Evolutionary conservation across 2,797 vertebrate species (phyloP).

Genomic region (Oreonectes daqikongensis): DNA sequence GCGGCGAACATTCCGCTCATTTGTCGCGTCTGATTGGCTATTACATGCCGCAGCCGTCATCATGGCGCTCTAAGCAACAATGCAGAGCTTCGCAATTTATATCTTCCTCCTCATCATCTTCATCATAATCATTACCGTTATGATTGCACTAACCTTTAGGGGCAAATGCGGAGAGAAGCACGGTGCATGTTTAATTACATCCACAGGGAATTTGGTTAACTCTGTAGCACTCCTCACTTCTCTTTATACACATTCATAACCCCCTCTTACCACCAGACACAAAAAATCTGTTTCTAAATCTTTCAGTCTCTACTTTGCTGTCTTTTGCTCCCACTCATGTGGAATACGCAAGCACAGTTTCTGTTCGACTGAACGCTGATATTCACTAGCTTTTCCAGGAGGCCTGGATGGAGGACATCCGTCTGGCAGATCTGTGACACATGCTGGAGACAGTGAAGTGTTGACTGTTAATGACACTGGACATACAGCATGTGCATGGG

Average conservation of each 20-base stretch:
- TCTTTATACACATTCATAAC: conserved; percentile 41
- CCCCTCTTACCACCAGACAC: conserved; percentile 10
- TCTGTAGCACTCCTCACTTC: conserved; percentile 29
- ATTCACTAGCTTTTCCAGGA: conserved; percentile 14
- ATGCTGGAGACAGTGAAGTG: conserved; percentile 34
- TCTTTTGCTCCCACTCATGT: conserved; percentile 46
- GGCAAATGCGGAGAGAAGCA: conserved; percentile 50
- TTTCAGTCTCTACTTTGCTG: conserved; percentile 6
- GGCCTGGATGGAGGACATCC: conserved; percentile 16
- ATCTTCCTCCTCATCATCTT: conserved; percentile 60
- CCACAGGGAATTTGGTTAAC: conserved; percentile 57
- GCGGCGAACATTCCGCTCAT: neutral
- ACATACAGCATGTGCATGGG: conserved; percentile 17
- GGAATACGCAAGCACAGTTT: neutral
- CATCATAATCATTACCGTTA: conserved; percentile 65
- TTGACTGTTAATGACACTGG: conserved; percentile 40
- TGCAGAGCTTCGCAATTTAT: conserved; percentile 52
- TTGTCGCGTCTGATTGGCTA: conserved; percentile 45
- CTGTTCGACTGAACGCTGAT: conserved; percentile 2
- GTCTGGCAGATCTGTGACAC: conserved; percentile 28
- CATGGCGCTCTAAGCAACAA: conserved; percentile 43
- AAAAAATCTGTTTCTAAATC: conserved; percentile 22
- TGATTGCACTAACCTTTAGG: conserved; percentile 70
- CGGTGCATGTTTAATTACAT: conserved; percentile 62
- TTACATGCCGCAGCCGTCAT: conserved; percentile 44